A percentile compares a stretch with the other conserved stretches of the same genome.
phyloP scores from a whole-genome alignment of 2,888 invertebrate species.

The Microdon myrmicae region DNA sequence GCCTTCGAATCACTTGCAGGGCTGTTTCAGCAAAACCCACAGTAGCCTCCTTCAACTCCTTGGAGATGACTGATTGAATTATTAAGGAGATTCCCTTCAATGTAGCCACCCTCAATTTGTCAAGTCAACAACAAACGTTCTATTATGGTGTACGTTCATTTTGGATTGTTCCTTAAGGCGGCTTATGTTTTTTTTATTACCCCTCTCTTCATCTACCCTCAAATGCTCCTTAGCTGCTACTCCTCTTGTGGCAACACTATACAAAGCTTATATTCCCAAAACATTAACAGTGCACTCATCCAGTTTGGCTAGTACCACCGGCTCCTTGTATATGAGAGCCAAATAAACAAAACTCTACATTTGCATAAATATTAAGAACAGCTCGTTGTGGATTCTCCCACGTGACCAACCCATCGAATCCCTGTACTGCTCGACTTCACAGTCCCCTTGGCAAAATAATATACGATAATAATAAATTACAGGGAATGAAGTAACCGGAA shows the following conservation, averaged over 20 bases:
- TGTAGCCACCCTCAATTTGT: constrained; percentile 51
- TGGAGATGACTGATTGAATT: constrained; percentile 40
- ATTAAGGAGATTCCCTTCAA: constrained; percentile 36
- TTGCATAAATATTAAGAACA: constrained; percentile 52
- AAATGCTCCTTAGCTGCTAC: constrained; percentile 2
- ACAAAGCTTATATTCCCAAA: background rate
- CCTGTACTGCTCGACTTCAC: background rate
- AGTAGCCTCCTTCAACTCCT: constrained; percentile 36
- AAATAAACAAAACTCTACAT: constrained; percentile 49
- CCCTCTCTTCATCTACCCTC: background rate
- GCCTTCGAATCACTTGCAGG: too few relatives aligned
- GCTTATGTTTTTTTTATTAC: constrained; percentile 50
- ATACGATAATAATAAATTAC: constrained; percentile 50
- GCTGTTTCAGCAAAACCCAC: too few relatives aligned
- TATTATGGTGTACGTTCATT: constrained; percentile 24
- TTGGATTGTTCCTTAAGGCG: constrained; percentile 34
- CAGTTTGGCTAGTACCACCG: constrained; percentile 6
- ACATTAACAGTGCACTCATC: constrained; percentile 10
- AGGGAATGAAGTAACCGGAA: constrained; percentile 30
- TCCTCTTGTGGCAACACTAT: background rate
- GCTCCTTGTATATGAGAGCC: constrained; percentile 18
- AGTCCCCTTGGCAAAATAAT: constrained; percentile 26
- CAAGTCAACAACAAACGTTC: constrained; percentile 48
- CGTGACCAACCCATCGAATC: too few relatives aligned
- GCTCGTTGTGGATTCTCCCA: too few relatives aligned